Base-by-base conservation (phyloP, 2,888 invertebrate species). In the Eugnorisma glareosa region DNA sequence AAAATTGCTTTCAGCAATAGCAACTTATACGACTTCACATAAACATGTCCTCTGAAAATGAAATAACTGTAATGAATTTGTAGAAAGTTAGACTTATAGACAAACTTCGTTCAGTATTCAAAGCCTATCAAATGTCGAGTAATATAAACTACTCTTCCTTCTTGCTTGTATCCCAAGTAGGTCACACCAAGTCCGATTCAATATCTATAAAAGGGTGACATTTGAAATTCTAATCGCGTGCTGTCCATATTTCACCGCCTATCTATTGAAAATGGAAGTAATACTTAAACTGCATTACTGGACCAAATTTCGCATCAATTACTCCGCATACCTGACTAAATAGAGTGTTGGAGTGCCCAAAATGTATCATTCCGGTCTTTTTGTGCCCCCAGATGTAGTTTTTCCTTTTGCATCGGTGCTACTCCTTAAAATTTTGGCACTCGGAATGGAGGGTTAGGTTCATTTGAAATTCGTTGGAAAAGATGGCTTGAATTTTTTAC, bases 131-230 rank as follows among this genome's bases (percentile, higher is more conserved):
- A 73, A 70, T 73, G n/a, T 45, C 72, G 13, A 63, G 66, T 18
- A 63, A 28, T 74, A 75, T 84, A 81, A 67, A 77, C 35, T 37
- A 70, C 54, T 84, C 82, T 76, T 85, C 80, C 82, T 81, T 73
- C 77, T 81, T 66, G 61, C 57, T 64, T 64, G 61, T 68, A 76
- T 61, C 73, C 69, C 51, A 77, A 72, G 59, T 81, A 28, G 77
- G 69, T 75, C 69, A 82, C 67, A 57, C 45, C 66, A 45, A 77
- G 45, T 82, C 59, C 75, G 61, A 81, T 74, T 74, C 73, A 74
- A 82, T 82, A 76, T 69, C 87, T 81, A 71, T 87, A 86, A 79
- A 88, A 73, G 88, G 88, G 85, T 68, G 73, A 78, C 76, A 80
- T 79, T 82, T 82, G 73, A 73, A 81, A 80, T 83, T 83, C 73